Base-by-base conservation (phyloP, 2,113 vertebrate species). In the Tringa solitaria region DNA sequence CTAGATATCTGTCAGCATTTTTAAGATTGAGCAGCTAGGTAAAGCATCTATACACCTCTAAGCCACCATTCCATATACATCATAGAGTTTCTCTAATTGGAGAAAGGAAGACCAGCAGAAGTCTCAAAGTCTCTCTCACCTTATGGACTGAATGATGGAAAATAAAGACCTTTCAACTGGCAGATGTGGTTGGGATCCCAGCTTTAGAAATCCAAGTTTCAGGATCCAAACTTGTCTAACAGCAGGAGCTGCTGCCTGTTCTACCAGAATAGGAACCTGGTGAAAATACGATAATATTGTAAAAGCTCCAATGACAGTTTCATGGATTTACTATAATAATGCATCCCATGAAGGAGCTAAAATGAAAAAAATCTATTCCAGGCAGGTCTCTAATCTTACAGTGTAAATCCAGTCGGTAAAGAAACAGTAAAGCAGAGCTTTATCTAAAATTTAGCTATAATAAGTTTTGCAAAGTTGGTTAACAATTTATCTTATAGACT, bases 141-240 rank as follows among this genome's bases (percentile, higher is more conserved):
- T 5, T 48, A 3, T 27, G 19, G 43, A 72, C 11, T 23, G 15
- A 87, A 78, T 14, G 21, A 39, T 41, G 17, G 53, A 48, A 84
- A 82, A 39, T 5, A 67, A 56, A 90, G 88, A 7, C 15, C 13
- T 72, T 81, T 63, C 51, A 78, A 37, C 4, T 2, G 1, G 28
- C 37, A 83, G 28, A 41, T 50, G 46, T 0, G 0, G 4, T 18
- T 87, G 57, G 27, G 8, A 41, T 16, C 16, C 33, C 30, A 39
- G 45, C 24, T 90, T 69, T 77, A 73, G 45, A 93, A 90, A 85
- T 26, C 17, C 3, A 0, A n/a, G 39, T 37, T 94, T 93, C 74
- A 68, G 39, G 24, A 75, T 56, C 23, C 37, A 69, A 39, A 23
- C 19, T 79, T 56, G 21, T 19, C 43, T 87, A 72, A 48, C 17